A percentile compares a stretch with the other conserved stretches of the same genome.
Conservation (phyloP, 2,113 vertebrate species). For the Pangasianodon gigas region DNA sequence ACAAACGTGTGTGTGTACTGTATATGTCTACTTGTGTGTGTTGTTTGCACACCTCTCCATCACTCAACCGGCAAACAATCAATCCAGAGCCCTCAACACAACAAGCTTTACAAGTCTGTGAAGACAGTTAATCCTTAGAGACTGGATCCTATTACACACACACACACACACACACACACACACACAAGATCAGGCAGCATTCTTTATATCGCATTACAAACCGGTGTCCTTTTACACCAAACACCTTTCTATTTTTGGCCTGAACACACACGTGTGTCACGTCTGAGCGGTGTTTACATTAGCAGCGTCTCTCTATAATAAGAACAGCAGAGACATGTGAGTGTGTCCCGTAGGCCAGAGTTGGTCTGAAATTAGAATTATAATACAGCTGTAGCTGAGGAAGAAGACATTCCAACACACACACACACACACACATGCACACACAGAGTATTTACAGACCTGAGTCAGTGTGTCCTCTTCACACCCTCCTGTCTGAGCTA, state of each 20-base stretch:
- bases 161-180: slow-evolving; percentile 29
- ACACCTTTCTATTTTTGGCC: slow-evolving; percentile 60
- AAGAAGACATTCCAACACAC: slow-evolving; percentile 18
- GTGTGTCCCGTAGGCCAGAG: slow-evolving; percentile 22
- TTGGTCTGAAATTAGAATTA: slow-evolving; percentile 2
- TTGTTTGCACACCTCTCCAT: slow-evolving; percentile 1
- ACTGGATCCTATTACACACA: slow-evolving; percentile 31
- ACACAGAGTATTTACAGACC: slow-evolving; percentile 32
- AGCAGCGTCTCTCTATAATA: background rate
- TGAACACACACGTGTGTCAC: slow-evolving; percentile 54
- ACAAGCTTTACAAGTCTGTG: slow-evolving; percentile 38
- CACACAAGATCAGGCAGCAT: slow-evolving; percentile 32
- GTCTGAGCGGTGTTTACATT: slow-evolving; percentile 27
- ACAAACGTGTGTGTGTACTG: background rate
- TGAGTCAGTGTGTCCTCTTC: slow-evolving; percentile 21
- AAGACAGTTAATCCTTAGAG: slow-evolving; percentile 33
- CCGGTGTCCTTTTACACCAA: slow-evolving; percentile 59
- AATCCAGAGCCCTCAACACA: slow-evolving; percentile 46
- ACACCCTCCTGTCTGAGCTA: slow-evolving; percentile 24
- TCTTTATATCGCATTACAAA: slow-evolving; percentile 67
- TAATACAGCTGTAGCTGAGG: background rate
- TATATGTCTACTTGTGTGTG: background rate
- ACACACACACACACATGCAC: slow-evolving; percentile 37
- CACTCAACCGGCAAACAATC: slow-evolving; percentile 26
- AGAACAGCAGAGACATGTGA: slow-evolving; percentile 48